These are phyloP conservation scores for Bagarius yarrelli DNA, from an alignment of 2,113 vertebrate species.

Conservation along the genomic window DNA sequence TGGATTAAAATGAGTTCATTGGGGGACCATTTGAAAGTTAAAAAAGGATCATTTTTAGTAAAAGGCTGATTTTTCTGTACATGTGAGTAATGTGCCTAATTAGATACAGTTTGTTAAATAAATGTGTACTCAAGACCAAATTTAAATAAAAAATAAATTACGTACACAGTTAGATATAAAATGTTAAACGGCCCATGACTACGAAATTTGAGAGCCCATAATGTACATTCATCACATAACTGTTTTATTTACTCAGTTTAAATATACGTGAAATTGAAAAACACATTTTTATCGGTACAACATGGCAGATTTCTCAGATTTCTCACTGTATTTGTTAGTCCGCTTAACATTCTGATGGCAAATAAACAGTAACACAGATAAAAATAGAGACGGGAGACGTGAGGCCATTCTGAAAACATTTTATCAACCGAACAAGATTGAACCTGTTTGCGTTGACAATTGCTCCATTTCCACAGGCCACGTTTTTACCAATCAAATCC, in stretches of 20 bases:
- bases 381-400: not conserved
- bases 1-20: not conserved
- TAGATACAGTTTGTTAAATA: too few relatives aligned
- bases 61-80: too few relatives aligned
- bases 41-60: too few relatives aligned
- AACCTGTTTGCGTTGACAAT: not conserved
- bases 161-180: too few relatives aligned
- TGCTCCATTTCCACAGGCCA: not conserved
- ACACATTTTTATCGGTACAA: not conserved
- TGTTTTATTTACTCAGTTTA: too few relatives aligned
- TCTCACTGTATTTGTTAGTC: not conserved
- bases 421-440: not conserved
- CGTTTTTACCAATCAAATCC: not conserved
- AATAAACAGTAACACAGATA: not conserved
- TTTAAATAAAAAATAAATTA: too few relatives aligned
- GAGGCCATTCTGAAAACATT: not conserved
- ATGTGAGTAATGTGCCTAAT: too few relatives aligned
- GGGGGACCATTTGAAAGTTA: not conserved
- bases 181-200: too few relatives aligned
- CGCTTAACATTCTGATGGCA: not conserved
- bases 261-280: not conserved
- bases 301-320: not conserved
- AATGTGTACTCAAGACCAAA: too few relatives aligned
- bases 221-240: too few relatives aligned
- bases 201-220: too few relatives aligned